phyloP scores from a whole-genome alignment of 2,797 vertebrate genomes.

The Anguilla anguilla region DNA sequence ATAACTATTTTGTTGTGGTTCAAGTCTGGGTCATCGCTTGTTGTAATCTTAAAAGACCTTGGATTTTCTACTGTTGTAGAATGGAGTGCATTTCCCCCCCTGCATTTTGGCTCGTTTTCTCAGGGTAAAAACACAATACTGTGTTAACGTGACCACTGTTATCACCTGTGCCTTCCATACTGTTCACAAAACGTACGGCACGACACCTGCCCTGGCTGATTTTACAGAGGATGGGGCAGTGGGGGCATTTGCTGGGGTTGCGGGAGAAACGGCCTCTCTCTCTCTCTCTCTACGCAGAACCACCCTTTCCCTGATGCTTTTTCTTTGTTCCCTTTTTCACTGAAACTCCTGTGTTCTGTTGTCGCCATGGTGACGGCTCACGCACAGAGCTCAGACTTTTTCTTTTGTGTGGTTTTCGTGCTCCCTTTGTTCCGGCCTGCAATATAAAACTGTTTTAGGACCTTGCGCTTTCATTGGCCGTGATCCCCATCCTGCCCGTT shows the following conservation, averaged over 20 bases:
- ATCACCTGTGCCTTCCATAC: not conserved
- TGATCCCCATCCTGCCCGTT: not conserved
- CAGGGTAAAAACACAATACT: too few species aligned
- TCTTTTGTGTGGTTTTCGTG: slow-evolving; percentile 7
- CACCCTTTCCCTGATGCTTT: not conserved
- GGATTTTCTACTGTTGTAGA: too few species aligned
- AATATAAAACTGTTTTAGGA: not conserved
- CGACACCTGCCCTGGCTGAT: not conserved
- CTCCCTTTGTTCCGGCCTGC: not conserved
- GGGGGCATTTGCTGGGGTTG: not conserved
- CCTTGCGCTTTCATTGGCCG: not conserved
- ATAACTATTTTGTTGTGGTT: too few species aligned
- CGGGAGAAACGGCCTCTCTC: too few species aligned
- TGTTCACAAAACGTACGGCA: not conserved
- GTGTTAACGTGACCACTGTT: not conserved
- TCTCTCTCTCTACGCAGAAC: not conserved
- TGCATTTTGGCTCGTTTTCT: too few species aligned
- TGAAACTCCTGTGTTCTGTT: not conserved
- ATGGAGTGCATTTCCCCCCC: too few species aligned
- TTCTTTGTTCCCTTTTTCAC: slow-evolving; percentile 11
- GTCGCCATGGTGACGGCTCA: slow-evolving; percentile 14
- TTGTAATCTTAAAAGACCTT: too few species aligned
- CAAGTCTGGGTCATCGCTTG: too few species aligned
- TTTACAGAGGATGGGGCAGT: not conserved
- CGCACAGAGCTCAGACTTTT: not conserved